phyloP scores from a whole-genome alignment of 2,888 invertebrate species.

The Didymodactylos carnosus region DNA sequence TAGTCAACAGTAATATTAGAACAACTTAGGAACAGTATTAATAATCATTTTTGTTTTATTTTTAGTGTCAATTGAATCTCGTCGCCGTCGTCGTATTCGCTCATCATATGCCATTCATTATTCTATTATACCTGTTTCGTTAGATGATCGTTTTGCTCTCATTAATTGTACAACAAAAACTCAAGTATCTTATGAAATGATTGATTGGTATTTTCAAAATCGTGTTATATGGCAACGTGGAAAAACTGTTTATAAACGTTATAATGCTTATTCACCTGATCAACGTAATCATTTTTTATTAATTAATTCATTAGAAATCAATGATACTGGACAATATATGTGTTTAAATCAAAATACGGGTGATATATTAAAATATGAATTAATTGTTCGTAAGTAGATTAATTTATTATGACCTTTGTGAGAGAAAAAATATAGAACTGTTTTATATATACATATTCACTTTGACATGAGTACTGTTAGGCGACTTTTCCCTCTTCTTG shows the following conservation, averaged over 20 bases:
- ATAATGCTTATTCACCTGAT: not conserved
- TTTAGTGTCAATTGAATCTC: not conserved
- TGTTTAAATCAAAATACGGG: not conserved
- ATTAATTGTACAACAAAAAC: not conserved
- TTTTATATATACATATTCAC: too few relatives aligned
- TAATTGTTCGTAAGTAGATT: not conserved
- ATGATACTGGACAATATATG: not conserved
- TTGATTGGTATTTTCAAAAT: not conserved
- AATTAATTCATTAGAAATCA: not conserved
- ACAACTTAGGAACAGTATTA: not conserved
- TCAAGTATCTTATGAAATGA: not conserved
- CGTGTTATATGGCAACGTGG: not conserved
- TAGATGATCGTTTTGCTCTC: not conserved
- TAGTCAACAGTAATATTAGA: too few relatives aligned
- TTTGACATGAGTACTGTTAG: too few relatives aligned
- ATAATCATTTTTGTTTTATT: not conserved
- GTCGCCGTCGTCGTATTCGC: not conserved
- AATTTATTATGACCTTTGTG: too few relatives aligned
- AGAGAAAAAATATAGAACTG: too few relatives aligned
- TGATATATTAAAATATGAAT: not conserved
- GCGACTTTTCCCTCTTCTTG: too few relatives aligned
- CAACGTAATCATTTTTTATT: not conserved
- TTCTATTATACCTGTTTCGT: not conserved
- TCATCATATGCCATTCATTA: not conserved
- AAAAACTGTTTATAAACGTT: not conserved